phyloP scores from a whole-genome alignment of 1,140 invertebrate species.

The Drosophila parvula region DNA sequence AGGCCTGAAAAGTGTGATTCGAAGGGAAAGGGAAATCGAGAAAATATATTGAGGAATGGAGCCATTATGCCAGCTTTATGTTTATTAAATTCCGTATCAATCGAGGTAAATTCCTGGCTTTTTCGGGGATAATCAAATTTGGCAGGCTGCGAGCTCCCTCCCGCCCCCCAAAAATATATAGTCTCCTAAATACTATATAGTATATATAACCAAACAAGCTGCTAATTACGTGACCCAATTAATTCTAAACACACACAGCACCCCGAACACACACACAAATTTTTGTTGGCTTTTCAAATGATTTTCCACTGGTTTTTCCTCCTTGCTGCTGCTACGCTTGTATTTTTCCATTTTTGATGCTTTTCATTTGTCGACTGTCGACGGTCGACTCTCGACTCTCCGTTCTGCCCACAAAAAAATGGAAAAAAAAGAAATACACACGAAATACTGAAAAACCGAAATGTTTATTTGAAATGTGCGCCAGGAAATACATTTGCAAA shows the following conservation, averaged over 20 bases:
- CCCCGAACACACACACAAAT: conserved; percentile 17
- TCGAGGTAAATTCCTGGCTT: conserved; percentile 7
- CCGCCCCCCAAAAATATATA: no score
- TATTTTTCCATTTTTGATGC: conserved; percentile 42
- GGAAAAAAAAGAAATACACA: conserved; percentile 21
- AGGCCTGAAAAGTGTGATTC: background rate
- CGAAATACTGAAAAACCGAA: conserved; percentile 56
- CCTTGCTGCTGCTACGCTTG: background rate
- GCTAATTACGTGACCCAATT: conserved; percentile 81
- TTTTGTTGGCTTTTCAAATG: conserved; percentile 63
- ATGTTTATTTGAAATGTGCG: conserved; percentile 78
- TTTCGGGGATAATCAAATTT: conserved; percentile 23
- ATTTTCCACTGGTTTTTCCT: conserved; percentile 33
- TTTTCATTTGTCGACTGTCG: conserved; percentile 36
- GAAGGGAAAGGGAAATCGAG: no score
- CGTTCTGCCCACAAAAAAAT: background rate
- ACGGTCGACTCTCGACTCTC: background rate
- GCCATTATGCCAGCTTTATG: background rate
- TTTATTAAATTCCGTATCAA: conserved; percentile 25
- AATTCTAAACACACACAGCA: conserved; percentile 69
- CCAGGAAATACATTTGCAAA: conserved; percentile 75
- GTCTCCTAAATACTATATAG: background rate
- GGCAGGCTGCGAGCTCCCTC: background rate
- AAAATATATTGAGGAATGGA: no score
- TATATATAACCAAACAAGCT: conserved; percentile 54